These are phyloP conservation scores for Pterois miles DNA, from an alignment of 2,797 vertebrate species.

Conservation along the genomic window DNA sequence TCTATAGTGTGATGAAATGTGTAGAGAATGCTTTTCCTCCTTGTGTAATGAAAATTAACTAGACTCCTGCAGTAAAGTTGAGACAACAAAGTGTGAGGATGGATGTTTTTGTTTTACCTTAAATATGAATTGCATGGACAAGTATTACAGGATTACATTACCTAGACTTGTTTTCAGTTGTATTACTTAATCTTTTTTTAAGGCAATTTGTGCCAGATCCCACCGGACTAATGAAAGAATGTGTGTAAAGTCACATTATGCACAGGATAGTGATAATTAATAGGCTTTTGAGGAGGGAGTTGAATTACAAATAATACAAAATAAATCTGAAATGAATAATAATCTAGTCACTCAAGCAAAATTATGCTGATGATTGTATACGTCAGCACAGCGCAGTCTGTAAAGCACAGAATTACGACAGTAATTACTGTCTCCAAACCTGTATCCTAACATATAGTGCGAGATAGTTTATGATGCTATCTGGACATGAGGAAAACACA, in stretches of 20 bases:
- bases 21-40: neutral
- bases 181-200: neutral
- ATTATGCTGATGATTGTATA: neutral
- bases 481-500: neutral
- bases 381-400: neutral
- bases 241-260: neutral
- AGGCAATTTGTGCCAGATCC: neutral
- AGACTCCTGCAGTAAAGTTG: neutral
- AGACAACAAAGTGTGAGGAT: neutral
- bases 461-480: neutral
- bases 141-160: neutral
- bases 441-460: neutral
- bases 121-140: neutral
- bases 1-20: neutral
- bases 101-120: neutral
- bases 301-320: slow-evolving; percentile 5
- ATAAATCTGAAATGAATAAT: neutral
- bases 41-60: neutral
- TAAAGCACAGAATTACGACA: neutral
- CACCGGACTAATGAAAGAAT: neutral
- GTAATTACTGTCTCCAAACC: neutral
- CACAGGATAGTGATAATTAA: neutral
- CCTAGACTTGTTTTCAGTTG: neutral
- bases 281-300: neutral
- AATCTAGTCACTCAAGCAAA: neutral